A percentile compares a stretch with the other conserved stretches of the same genome.
Conservation (phyloP, 92 coral and sea anemone species). For the Bergia puertoricense region DNA sequence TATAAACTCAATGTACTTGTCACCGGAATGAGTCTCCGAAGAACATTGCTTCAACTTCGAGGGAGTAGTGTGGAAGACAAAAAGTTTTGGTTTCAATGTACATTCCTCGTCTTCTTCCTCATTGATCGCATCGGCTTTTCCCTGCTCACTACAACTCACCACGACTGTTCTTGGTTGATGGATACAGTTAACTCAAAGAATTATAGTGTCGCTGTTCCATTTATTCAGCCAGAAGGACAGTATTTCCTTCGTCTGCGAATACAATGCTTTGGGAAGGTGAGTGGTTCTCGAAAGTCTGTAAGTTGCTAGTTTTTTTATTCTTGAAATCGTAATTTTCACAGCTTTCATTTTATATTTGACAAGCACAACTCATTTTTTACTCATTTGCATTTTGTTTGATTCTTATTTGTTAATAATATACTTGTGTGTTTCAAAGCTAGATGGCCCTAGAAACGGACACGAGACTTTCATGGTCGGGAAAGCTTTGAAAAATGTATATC, state of each 20-base stretch:
- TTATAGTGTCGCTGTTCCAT: conserved; percentile 25
- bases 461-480: no score
- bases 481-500: no score
- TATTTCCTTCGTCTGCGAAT: conserved; percentile 69
- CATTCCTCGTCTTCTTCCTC: background rate
- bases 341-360: no score
- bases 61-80: background rate
- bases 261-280: conserved; percentile 63
- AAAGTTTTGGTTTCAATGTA: background rate
- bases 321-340: no score
- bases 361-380: no score
- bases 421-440: no score
- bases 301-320: background rate
- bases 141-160: background rate
- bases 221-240: conserved; percentile 52
- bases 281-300: conserved; percentile 27
- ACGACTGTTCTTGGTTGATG: conserved; percentile 60
- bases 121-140: background rate
- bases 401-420: no score
- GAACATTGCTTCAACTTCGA: conserved; percentile 6
- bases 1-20: background rate
- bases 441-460: no score
- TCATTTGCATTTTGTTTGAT: no score
- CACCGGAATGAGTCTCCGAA: conserved; percentile 4
- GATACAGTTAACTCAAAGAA: conserved; percentile 52